Evolutionary conservation across 1,140 invertebrate genomes (phyloP), one percentile per base, ranked within the genome.

Genomic region (Bathynomus jamesi): DNA sequence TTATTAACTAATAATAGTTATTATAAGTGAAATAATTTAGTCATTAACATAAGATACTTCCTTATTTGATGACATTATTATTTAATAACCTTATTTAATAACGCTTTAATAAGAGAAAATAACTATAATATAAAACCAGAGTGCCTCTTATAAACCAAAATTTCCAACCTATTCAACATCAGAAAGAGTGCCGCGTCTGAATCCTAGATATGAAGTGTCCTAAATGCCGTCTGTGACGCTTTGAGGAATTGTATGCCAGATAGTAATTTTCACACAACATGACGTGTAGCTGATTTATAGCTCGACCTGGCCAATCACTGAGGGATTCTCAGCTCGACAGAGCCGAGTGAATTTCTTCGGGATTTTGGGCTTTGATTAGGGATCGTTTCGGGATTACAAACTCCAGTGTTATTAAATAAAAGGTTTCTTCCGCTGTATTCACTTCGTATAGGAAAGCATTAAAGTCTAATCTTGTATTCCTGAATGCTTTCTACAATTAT

Each of bases 261-360:
- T 70, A 68, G 65, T 74, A 74, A 74, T 74, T 74, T 74, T 74
- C 64, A 70, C 67, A 74, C 63, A 74, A 74, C 72, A 74, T 74
- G 68, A 74, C 68, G 60, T 70, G 64, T 69, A 69, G 60, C 67
- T 70, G 68, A 74, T 74, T 70, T 74, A 74, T 65, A 60, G 28
- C 29, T 24, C 24, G 46, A 32, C 21, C 32, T 70, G 69, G 70
- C 68, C 72, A 74, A 70, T 74, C 72, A 67, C 62, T 69, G 21
- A 53, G 40, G 40, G 21, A 53, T 53, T 53, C 11, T 21, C 13
- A 53, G 2, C 40, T 17, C 40, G 40, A 17, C 5, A 21, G 5
- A 1, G 21, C n/a, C n/a, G n/a, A n/a, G n/a, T n/a, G 5, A 53
- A 53, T 53, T 53, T 53, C 40, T 53, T 53, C 40, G 21, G 40